These are phyloP conservation scores for Circaetus gallicus DNA, from an alignment of 2,113 vertebrate genomes.

Conservation along the genomic window DNA sequence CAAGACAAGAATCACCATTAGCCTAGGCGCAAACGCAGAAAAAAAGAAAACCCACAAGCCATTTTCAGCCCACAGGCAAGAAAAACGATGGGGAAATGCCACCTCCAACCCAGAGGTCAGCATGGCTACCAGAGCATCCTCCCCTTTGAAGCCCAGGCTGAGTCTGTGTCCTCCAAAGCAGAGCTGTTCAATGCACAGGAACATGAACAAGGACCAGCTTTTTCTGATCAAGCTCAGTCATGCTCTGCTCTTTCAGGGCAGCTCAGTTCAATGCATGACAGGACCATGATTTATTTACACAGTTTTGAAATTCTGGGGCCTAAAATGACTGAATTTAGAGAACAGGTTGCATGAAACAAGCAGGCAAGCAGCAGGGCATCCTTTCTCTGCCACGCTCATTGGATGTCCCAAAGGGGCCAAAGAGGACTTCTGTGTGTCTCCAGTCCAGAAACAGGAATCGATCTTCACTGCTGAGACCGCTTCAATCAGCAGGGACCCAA, in stretches of 20 bases:
- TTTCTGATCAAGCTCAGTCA: neutral
- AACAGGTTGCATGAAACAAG: neutral
- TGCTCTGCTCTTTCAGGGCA: neutral
- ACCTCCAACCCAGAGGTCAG: neutral
- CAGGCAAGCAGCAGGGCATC: neutral
- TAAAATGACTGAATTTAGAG: neutral
- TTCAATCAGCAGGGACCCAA: neutral
- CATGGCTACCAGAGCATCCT: neutral
- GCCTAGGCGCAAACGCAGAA: neutral
- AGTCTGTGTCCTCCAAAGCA: neutral
- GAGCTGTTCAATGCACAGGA: neutral
- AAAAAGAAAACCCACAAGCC: neutral
- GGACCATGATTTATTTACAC: neutral
- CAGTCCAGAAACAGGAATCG: neutral
- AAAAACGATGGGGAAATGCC: neutral
- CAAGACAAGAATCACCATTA: neutral
- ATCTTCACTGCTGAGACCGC: neutral
- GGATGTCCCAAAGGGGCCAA: neutral
- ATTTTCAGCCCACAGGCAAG: neutral
- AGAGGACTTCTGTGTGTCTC: neutral
- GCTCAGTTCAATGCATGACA: neutral
- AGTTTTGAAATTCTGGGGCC: neutral
- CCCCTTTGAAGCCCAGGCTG: neutral
- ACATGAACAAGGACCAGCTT: rapidly evolving
- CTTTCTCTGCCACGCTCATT: neutral